A percentile compares a stretch with the other conserved stretches of the same genome.
These are phyloP conservation scores for Stictonetta naevosa DNA, from an alignment of 2,113 vertebrate species.

Conservation along the genomic window DNA sequence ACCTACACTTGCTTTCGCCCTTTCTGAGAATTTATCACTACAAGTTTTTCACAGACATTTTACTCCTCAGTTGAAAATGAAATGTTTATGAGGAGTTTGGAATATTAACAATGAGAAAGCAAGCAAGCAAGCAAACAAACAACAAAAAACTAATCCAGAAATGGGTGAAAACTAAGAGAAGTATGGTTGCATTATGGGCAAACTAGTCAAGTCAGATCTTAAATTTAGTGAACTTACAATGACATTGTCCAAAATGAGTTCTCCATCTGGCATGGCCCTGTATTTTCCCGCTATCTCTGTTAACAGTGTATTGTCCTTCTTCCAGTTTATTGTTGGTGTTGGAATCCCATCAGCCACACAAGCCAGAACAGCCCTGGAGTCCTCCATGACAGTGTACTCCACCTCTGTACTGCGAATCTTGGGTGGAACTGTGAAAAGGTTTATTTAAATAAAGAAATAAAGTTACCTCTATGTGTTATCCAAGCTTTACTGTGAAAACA, in stretches of 20 bases:
- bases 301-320: constrained; percentile 77
- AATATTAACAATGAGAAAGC: background rate
- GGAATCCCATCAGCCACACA: constrained; percentile 90
- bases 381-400: constrained; percentile 79
- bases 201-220: background rate
- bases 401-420: constrained; percentile 78
- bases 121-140: background rate
- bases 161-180: background rate
- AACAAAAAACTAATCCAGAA: background rate
- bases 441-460: background rate
- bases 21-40: background rate
- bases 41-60: background rate
- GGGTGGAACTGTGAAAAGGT: constrained; percentile 85
- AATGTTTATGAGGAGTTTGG: background rate
- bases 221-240: constrained; percentile 77
- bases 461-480: background rate
- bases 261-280: constrained; percentile 83
- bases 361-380: constrained; percentile 79
- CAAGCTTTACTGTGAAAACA: background rate
- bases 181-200: background rate
- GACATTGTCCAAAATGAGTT: constrained; percentile 86
- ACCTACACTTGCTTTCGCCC: background rate
- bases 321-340: constrained; percentile 87
- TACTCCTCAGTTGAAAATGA: background rate
- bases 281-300: constrained; percentile 80